Base-by-base conservation (phyloP, 1,140 invertebrate species). In the Caenorhabditis remanei region DNA sequence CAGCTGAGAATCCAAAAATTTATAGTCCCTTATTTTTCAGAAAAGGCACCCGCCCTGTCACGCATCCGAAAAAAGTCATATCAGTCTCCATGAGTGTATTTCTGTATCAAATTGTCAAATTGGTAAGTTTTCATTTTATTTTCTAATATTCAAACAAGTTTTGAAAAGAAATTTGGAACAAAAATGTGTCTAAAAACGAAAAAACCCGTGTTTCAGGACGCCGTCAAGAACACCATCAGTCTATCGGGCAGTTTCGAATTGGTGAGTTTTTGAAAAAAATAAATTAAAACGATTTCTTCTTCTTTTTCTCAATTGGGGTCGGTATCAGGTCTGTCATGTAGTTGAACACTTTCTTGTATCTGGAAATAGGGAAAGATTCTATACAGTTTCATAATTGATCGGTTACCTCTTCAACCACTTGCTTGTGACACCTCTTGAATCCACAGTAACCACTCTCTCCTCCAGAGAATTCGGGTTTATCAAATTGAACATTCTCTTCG, bases 31-130 rank as follows among this genome's bases (percentile, higher is more conserved):
- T 53, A 41, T 79, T 41, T 88, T 91, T 85, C 83, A 90, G 90
- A 46, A 92, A 92, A 84, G 92, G 92, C 55, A 92, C 91, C 19
- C 90, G 91, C 13, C 91, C 91, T 21, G 92, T 93, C 6, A 90
- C 90, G 11, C 91, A 92, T 88, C 91, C 91, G n/a, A 91, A 88
- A 67, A 91, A 92, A 58, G 90, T 93, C 40, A 88, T 92, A 46
- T 67, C 48, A 55, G 91, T 92, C 0, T 90, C 91, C 24, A 92
- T 92, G 90, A 90, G 87, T 67, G 92, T 91, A 16, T 92, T 92
- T 83, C 79, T 92, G 19, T 92, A 92, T 88, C 91, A 92, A 86
- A 92, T 92, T 63, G 91, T 92, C 75, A 92, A 92, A 85, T 83
- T 92, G 84, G 90, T 91, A 83, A 88, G 90, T 87, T 48, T 84